phyloP scores from a whole-genome alignment of 2,797 vertebrate genomes.

The Periophthalmus magnuspinnatus region DNA sequence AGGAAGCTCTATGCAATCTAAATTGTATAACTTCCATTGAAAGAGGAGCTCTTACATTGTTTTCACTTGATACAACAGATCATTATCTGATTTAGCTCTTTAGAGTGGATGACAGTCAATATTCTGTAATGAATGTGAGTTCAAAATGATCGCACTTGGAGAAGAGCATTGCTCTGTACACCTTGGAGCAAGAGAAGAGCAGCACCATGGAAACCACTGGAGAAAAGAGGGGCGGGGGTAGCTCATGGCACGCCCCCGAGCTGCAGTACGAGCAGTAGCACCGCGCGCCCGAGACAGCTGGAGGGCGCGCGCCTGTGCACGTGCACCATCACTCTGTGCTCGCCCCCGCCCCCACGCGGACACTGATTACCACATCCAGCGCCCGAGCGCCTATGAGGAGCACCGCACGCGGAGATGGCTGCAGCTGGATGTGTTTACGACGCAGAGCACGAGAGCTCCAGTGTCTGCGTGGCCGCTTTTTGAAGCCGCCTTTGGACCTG shows the following conservation, averaged over 20 bases:
- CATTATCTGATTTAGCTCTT: not conserved
- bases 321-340: conserved; percentile 21
- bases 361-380: conserved; percentile 48
- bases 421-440: conserved; percentile 58
- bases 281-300: conserved; percentile 59
- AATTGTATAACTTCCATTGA: too few species aligned
- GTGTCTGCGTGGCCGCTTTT: conserved; percentile 40
- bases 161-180: not conserved
- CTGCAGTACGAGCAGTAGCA: conserved; percentile 62
- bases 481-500: conserved; percentile 27
- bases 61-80: too few species aligned
- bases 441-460: conserved; percentile 50
- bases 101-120: not conserved
- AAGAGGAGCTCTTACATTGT: too few species aligned
- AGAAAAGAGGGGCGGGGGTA: not conserved
- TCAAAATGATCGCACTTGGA: not conserved
- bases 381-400: conserved; percentile 28
- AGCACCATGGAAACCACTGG: conserved; percentile 11
- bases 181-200: not conserved
- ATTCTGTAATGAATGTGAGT: not conserved
- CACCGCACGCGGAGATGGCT: conserved; percentile 69
- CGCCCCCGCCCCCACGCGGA: conserved; percentile 35
- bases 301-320: conserved; percentile 60
- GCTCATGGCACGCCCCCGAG: conserved; percentile 66
- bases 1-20: too few species aligned